Evolutionary conservation across 37 sponge, comb jelly and placozoan genomes (phyloP), one percentile per base, ranked within the genome.

Genomic region (Mnemiopsis leidyi): DNA sequence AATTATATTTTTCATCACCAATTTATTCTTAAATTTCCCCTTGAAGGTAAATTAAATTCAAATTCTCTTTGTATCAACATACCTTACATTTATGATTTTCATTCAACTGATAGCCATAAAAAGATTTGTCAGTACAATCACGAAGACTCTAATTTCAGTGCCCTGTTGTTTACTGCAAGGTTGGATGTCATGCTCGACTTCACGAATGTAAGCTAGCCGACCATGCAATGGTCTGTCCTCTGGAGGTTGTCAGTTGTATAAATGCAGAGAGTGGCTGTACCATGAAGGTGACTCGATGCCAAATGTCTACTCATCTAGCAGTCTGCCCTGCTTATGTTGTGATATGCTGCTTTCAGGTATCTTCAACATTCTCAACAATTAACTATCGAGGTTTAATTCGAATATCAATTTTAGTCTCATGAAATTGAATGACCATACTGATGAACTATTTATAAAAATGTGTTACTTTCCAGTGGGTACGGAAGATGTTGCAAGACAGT

Each of bases 381-480:
- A 7, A 29, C 24, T 25, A 7, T 73, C 7, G 16, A 25, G 16
- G 68, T 61, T 9, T n/a, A 61, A 61, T 61, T 61, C 9, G 18
- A 61, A 61, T 21, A 61, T 18, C 68, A 61, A 69, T 69, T 69
- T 69, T 2, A 28, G n/a, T 25, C 21, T 28, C 29, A 69, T 28
- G 3, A 69, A 28, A 69, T 69, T 69, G 7, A 79, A 79, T 29
- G 16, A n/a, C 23, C 16, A 73, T 73, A 21, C 76, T n/a, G 7
- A 7, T 73, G 23, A 73, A 73, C 16, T 7, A 48, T 48, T 48
- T 48, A 48, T 48, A 48, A 48, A n/a, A n/a, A n/a, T n/a, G n/a
- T n/a, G n/a, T n/a, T n/a, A n/a, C n/a, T n/a, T n/a, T n/a, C n/a
- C 90, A 85, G 90, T 85, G 90, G 90, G 90, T 85, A 21, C 1